Percentiles rank a stretch among this genome's conserved stretches.
These are phyloP conservation scores for Gymnoscopelus microlampas DNA, from an alignment of 2,797 vertebrate genomes.

Conservation along the genomic window DNA sequence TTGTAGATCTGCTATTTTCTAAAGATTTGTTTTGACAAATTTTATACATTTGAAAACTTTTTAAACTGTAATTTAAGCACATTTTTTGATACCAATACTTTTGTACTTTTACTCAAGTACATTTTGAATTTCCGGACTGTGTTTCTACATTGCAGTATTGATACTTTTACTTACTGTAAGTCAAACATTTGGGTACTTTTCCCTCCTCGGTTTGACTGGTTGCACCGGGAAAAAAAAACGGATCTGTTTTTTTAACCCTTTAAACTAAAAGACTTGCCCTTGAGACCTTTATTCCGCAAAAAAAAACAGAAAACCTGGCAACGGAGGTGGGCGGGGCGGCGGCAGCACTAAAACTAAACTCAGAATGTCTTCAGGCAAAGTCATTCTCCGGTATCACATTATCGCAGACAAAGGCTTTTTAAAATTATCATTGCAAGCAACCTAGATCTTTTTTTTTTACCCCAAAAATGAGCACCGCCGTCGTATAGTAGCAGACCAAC, in stretches of 20 bases:
- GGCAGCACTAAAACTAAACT: slow-evolving; percentile 34
- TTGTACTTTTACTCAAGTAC: no score
- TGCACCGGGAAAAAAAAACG: slow-evolving; percentile 41
- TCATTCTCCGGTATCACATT: slow-evolving; percentile 55
- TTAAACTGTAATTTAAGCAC: no score
- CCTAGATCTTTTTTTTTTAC: slow-evolving; percentile 23
- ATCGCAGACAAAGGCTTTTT: slow-evolving; percentile 47
- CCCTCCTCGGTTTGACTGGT: slow-evolving; percentile 59
- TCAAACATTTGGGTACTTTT: no score
- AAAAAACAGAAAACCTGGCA: neutral
- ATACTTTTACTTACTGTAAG: no score
- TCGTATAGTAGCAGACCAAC: slow-evolving; percentile 32
- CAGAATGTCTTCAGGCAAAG: slow-evolving; percentile 42
- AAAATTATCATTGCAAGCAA: slow-evolving; percentile 56
- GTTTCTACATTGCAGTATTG: no score
- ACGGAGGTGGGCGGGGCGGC: slow-evolving; percentile 26
- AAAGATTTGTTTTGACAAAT: no score
- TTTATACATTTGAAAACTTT: no score
- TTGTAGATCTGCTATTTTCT: no score
- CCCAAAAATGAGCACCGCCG: slow-evolving; percentile 36
- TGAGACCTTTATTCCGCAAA: slow-evolving; percentile 18
- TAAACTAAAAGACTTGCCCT: slow-evolving; percentile 45
- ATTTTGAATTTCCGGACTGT: no score
- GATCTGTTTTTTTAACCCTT: slow-evolving; percentile 56
- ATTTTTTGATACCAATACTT: no score